Conservation (phyloP, 2,113 vertebrate species). For the Protobothrops flavoviridis region DNA sequence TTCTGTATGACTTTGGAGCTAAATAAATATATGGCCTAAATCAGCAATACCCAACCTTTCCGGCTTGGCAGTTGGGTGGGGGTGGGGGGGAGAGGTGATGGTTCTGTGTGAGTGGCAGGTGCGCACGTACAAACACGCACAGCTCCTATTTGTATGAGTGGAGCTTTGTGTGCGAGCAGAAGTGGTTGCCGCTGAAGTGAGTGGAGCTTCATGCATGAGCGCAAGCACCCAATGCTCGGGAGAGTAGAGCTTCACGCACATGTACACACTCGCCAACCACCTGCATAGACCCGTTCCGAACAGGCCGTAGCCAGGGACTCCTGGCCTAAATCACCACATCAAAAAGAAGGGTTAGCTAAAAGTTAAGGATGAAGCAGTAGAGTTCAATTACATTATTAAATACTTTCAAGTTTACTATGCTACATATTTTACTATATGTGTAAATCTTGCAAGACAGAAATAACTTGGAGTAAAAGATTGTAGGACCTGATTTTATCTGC, state of each 20-base stretch:
- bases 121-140: rapidly evolving
- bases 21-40: background rate
- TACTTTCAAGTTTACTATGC: background rate
- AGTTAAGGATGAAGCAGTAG: background rate
- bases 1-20: background rate
- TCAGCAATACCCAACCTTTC: background rate
- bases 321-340: background rate
- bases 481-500: background rate
- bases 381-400: background rate
- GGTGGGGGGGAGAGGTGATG: no score
- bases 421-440: background rate
- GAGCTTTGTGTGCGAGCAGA: no score
- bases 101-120: no score
- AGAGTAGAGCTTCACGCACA: no score
- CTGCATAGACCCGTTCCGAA: no score
- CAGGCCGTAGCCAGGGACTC: no score
- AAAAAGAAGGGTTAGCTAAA: background rate
- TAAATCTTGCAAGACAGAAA: background rate
- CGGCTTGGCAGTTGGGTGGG: no score
- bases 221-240: no score
- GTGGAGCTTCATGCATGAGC: no score
- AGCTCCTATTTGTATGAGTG: no score
- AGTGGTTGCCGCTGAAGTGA: rapidly evolving
- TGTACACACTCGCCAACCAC: rapidly evolving
- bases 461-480: background rate